Percentiles rank a stretch among this genome's conserved stretches.
Conservation (phyloP, 2,113 vertebrate genomes). For the Bubalus kerabau region DNA sequence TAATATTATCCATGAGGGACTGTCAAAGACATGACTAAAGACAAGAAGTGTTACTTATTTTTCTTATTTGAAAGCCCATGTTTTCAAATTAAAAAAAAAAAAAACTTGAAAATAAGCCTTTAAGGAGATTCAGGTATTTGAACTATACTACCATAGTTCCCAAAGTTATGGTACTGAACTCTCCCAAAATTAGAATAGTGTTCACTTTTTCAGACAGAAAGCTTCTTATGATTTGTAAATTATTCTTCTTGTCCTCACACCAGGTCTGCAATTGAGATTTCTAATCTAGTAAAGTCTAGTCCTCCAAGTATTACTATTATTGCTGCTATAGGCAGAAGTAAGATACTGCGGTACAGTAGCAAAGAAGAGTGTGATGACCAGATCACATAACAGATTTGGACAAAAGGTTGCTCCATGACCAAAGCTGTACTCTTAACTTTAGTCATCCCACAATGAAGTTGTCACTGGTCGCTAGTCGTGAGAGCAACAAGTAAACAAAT, state of each 20-base stretch:
- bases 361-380: not conserved
- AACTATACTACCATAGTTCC: not conserved
- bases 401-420: not conserved
- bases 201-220: not conserved
- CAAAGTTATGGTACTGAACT: not conserved
- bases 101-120: not conserved
- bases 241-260: not conserved
- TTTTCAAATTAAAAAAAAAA: not conserved
- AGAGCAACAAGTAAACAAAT: not conserved
- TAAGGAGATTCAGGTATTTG: not conserved
- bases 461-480: not conserved
- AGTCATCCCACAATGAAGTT: not conserved
- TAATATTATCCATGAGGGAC: not conserved
- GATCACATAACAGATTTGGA: not conserved
- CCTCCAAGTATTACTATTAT: not conserved
- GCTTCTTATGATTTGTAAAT: not conserved
- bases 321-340: not conserved
- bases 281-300: not conserved
- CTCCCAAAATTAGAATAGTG: not conserved
- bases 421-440: not conserved
- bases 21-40: not conserved
- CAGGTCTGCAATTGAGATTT: not conserved
- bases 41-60: not conserved
- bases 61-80: not conserved
- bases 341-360: not conserved